These are phyloP conservation scores for Heliothis virescens DNA, from an alignment of 1,140 invertebrate species.

Conservation along the genomic window DNA sequence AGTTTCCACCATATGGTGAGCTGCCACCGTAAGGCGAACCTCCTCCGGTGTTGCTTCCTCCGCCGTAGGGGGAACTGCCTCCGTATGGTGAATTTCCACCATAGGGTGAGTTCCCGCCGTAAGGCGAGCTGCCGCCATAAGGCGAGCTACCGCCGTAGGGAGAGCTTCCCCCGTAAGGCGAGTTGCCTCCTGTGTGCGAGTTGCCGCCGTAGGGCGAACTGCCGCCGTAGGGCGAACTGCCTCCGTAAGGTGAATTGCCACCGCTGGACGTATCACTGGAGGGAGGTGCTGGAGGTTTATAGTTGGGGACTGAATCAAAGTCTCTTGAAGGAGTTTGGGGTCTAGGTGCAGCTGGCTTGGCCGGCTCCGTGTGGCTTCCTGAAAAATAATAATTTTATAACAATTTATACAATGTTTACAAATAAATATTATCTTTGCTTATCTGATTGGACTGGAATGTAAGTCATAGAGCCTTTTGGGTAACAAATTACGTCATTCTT, in stretches of 20 bases:
- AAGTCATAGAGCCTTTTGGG: too few relatives aligned
- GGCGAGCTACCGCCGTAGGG: conserved; percentile 63
- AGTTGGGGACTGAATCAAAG: conserved; percentile 74
- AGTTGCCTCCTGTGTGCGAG: conserved; percentile 49
- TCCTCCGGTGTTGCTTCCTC: conserved; percentile 54
- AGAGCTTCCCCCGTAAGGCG: conserved; percentile 60
- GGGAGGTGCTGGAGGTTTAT: conserved; percentile 79
- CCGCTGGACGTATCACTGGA: conserved; percentile 52
- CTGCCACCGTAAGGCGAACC: conserved; percentile 62
- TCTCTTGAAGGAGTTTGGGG: conserved; percentile 65
- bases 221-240: conserved; percentile 45
- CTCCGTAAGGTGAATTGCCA: conserved; percentile 41
- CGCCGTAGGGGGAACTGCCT: conserved; percentile 60
- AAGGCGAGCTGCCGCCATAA: conserved; percentile 60
- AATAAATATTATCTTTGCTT: too few relatives aligned
- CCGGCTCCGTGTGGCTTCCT: conserved; percentile 76
- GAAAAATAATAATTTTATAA: conserved; percentile 52
- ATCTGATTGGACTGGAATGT: too few relatives aligned
- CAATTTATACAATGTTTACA: not conserved
- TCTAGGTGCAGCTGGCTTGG: conserved; percentile 64
- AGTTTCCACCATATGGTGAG: conserved; percentile 62
- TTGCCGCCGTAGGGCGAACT: conserved; percentile 58
- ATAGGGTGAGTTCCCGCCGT: conserved; percentile 60
- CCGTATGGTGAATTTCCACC: conserved; percentile 64
- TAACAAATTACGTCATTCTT: not conserved